These are phyloP conservation scores for Dolichotis patagonum DNA, from an alignment of 2,113 vertebrate species.

Conservation along the genomic window DNA sequence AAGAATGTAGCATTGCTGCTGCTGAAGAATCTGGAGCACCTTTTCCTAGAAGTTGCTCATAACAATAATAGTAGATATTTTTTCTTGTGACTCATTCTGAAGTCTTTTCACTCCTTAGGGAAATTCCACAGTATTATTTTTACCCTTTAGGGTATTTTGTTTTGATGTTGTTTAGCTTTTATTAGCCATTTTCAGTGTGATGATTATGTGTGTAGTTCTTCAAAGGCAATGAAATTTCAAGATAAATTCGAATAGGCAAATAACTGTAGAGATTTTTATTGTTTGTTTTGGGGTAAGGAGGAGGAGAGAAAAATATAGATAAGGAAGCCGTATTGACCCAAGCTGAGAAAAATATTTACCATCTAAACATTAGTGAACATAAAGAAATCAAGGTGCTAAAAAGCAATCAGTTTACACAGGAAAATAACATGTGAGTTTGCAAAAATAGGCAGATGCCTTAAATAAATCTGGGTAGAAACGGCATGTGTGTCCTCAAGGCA, in stretches of 20 bases:
- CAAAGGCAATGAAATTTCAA: constrained; percentile 22
- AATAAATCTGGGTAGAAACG: constrained; percentile 61
- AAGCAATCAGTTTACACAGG: not conserved
- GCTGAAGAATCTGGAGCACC: constrained; percentile 24
- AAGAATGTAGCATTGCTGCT: not conserved
- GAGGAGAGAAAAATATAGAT: not conserved
- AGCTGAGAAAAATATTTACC: constrained; percentile 54
- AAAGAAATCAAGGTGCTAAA: not conserved
- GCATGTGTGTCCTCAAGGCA: constrained; percentile 56
- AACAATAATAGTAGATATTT: constrained; percentile 53
- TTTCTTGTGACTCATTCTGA: constrained; percentile 73
- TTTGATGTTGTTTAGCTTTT: constrained; percentile 64
- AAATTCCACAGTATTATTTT: constrained; percentile 73
- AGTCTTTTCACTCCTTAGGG: constrained; percentile 46
- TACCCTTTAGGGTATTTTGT: constrained; percentile 50
- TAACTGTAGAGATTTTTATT: not conserved
- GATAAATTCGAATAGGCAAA: constrained; percentile 31
- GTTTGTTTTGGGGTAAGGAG: not conserved
- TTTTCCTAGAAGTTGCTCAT: constrained; percentile 67
- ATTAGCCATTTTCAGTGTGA: not conserved
- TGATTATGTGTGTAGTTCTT: constrained; percentile 11
- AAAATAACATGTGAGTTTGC: constrained; percentile 13
- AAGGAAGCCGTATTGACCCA: constrained; percentile 4
- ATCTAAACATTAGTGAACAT: constrained; percentile 2
- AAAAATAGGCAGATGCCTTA: constrained; percentile 48